Percentiles rank a stretch among this genome's conserved stretches.
These are phyloP conservation scores for Labroides dimidiatus DNA, from an alignment of 2,797 vertebrate species.

Conservation along the genomic window DNA sequence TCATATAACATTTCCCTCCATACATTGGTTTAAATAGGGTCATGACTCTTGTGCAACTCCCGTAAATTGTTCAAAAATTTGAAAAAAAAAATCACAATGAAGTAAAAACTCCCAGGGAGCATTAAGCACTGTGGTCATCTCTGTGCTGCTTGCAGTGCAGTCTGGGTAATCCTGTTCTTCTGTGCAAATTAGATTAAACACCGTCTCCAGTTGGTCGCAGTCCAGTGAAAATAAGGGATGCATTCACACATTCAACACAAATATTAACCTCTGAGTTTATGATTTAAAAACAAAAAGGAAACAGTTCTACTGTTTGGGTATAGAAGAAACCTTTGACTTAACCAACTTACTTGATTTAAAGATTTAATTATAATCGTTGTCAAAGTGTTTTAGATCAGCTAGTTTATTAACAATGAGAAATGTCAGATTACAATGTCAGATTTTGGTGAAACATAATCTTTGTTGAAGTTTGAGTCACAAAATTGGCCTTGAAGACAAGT, in stretches of 20 bases:
- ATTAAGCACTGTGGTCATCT: conserved; percentile 8
- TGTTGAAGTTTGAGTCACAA: conserved; percentile 34
- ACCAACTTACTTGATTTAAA: too few relatives aligned
- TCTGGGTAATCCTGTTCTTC: conserved; percentile 60
- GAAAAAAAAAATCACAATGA: conserved; percentile 25
- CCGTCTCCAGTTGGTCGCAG: too few relatives aligned
- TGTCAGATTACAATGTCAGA: conserved; percentile 19
- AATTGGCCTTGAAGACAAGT: conserved; percentile 56
- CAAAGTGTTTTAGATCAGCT: conserved; percentile 12
- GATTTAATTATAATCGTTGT: background rate
- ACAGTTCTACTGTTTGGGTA: too few relatives aligned
- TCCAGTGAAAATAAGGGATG: too few relatives aligned
- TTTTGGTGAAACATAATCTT: conserved; percentile 16
- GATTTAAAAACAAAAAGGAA: too few relatives aligned
- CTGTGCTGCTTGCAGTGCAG: conserved; percentile 40
- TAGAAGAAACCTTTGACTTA: too few relatives aligned
- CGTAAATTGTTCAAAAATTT: conserved; percentile 37
- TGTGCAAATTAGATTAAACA: conserved; percentile 38
- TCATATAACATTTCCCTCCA: too few relatives aligned
- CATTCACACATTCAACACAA: conserved; percentile 2
- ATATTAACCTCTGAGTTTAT: background rate
- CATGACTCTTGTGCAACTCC: background rate
- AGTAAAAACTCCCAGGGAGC: background rate
- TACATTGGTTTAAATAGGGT: background rate
- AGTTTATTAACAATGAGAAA: conserved; percentile 26